phyloP scores from a whole-genome alignment of 2,113 vertebrate species.

The Nettapus auritus region DNA sequence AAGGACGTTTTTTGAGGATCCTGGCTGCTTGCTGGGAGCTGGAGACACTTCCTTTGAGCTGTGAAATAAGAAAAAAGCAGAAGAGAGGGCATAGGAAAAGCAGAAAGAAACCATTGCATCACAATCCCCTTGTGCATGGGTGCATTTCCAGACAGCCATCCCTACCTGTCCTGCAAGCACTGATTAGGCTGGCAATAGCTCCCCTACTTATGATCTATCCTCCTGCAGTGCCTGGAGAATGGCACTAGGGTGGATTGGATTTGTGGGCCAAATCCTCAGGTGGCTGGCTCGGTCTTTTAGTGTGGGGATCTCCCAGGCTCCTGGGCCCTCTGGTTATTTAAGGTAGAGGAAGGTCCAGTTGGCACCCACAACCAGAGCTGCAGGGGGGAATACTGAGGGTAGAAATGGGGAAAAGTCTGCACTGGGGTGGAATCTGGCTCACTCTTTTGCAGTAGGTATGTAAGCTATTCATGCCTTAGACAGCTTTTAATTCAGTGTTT shows the following conservation, averaged over 20 bases:
- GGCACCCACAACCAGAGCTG: background rate
- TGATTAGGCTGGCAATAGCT: background rate
- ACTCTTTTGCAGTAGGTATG: background rate
- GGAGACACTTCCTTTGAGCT: background rate
- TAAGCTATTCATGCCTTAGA: background rate
- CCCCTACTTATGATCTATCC: background rate
- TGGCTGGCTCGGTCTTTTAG: rapidly evolving
- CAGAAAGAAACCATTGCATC: background rate
- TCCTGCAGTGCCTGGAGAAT: background rate
- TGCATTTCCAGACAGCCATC: background rate
- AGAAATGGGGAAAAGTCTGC: background rate
- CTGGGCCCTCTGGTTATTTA: background rate
- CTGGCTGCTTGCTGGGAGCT: background rate
- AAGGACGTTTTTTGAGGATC: background rate
- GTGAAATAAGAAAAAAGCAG: background rate
- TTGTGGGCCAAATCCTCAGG: rapidly evolving
- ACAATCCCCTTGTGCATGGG: background rate
- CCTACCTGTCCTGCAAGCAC: background rate
- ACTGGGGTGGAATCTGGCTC: background rate
- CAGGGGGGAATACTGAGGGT: background rate
- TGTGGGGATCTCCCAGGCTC: background rate
- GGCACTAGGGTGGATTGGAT: background rate
- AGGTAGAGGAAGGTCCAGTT: background rate
- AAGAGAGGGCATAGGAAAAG: background rate
- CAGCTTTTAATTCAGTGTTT: background rate